These are phyloP conservation scores for Catharus bicknelli DNA, from an alignment of 2,113 vertebrate genomes.

Conservation along the genomic window DNA sequence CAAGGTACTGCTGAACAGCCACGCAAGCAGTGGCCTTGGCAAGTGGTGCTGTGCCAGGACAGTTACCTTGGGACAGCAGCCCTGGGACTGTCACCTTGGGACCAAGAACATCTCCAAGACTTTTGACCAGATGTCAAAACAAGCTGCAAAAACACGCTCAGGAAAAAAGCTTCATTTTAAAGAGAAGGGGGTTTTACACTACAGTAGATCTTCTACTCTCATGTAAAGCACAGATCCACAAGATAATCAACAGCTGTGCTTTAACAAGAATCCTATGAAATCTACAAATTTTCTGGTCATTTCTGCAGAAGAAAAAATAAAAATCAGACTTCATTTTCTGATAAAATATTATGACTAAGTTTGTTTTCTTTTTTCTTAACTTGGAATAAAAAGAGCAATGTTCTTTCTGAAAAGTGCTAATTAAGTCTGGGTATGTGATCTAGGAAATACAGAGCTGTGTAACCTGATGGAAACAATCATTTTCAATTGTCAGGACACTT, in stretches of 20 bases:
- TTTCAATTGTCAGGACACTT: conserved; percentile 56
- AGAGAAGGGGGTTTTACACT: not conserved
- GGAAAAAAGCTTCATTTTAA: not conserved
- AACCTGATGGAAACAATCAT: conserved; percentile 59
- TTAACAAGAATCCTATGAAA: not conserved
- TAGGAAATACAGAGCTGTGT: conserved; percentile 53
- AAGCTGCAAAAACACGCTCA: not conserved
- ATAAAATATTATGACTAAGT: not conserved
- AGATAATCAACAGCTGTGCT: not conserved
- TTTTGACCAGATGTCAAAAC: not conserved
- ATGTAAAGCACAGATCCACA: not conserved
- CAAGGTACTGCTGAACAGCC: not conserved
- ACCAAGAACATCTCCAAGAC: not conserved
- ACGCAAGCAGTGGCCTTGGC: fast-evolving
- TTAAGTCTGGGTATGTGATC: conserved; percentile 47
- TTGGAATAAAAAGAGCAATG: not conserved
- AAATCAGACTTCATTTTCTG: not conserved
- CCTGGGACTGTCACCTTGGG: not conserved
- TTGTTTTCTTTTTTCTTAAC: not conserved
- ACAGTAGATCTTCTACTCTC: not conserved
- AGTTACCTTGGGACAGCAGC: not conserved
- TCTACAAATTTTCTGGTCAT: not conserved
- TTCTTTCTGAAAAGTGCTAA: conserved; percentile 42
- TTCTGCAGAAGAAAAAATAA: not conserved
- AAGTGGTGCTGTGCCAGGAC: not conserved